These are phyloP conservation scores for Pelodiscus sinensis DNA, from an alignment of 2,113 vertebrate genomes.

Conservation along the genomic window DNA sequence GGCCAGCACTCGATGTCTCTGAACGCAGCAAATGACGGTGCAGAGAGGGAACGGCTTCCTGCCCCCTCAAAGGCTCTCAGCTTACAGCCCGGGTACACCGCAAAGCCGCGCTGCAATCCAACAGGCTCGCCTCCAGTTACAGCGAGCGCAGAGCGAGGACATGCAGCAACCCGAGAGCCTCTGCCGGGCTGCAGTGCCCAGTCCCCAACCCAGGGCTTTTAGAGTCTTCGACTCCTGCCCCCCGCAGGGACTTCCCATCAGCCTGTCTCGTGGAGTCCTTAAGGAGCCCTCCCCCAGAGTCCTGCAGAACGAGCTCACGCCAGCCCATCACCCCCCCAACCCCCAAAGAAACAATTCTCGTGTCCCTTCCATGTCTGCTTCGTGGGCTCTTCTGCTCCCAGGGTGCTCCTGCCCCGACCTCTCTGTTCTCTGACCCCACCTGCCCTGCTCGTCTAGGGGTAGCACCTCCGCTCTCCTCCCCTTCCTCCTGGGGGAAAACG, in stretches of 20 bases:
- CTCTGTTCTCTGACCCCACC: not conserved
- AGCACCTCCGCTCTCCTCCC: not conserved
- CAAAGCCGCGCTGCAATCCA: not conserved
- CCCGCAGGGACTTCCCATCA: accelerated
- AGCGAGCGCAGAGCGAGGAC: not conserved
- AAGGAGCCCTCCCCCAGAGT: not conserved
- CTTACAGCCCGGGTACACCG: not conserved
- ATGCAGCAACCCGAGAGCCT: not conserved
- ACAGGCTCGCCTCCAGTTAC: no score
- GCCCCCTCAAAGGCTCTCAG: not conserved
- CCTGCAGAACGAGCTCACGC: accelerated
- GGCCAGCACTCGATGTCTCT: accelerated
- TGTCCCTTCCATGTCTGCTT: not conserved
- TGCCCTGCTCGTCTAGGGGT: not conserved
- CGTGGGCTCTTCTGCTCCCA: not conserved
- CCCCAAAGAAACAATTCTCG: not conserved
- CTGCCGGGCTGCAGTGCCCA: not conserved
- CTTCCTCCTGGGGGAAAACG: not conserved
- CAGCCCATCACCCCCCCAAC: not conserved
- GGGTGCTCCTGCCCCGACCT: not conserved
- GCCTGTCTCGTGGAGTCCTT: accelerated
- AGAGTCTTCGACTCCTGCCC: accelerated
- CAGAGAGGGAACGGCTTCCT: not conserved
- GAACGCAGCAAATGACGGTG: not conserved
- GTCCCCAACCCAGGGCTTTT: not conserved